These are phyloP conservation scores for Trichacis sp. DNA, from an alignment of 2,888 invertebrate genomes.

Conservation along the genomic window DNA sequence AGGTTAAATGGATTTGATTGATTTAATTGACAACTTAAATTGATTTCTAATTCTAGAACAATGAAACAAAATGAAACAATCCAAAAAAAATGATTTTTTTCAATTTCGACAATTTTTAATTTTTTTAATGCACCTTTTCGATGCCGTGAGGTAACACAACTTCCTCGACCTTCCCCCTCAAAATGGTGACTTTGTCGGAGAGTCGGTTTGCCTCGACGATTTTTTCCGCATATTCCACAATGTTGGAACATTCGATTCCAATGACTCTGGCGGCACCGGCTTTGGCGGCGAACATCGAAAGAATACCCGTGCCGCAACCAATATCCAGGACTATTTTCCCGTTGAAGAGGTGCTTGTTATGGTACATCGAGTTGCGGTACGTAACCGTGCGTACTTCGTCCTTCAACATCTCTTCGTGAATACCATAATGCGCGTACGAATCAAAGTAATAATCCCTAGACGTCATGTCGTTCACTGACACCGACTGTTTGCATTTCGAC, in stretches of 20 bases:
- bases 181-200: conserved; percentile 83
- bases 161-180: conserved; percentile 95
- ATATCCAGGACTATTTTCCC: conserved; percentile 95
- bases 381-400: conserved; percentile 98
- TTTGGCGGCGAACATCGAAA: conserved; percentile 99
- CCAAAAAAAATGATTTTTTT: background rate
- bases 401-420: conserved; percentile 99
- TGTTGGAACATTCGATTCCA: conserved; percentile 98
- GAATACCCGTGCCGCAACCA: conserved; percentile 98
- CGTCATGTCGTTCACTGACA: conserved; percentile 95
- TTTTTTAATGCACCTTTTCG: conserved; percentile 82
- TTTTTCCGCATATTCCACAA: conserved; percentile 96
- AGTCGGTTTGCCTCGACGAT: conserved; percentile 90
- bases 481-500: conserved; percentile 66
- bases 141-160: conserved; percentile 91
- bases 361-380: conserved; percentile 98
- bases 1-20: too few relatives aligned
- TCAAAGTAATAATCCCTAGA: conserved; percentile 99
- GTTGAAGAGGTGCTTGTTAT: conserved; percentile 98
- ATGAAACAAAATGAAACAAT: background rate
- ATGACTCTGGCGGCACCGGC: conserved; percentile 96
- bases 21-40: too few relatives aligned
- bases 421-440: conserved; percentile 99
- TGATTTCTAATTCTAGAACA: too few relatives aligned
- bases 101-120: too few relatives aligned